Percentiles rank a stretch among this genome's conserved stretches.
These are phyloP conservation scores for Yponomeuta evonymella DNA, from an alignment of 2,888 invertebrate genomes.

Conservation along the genomic window DNA sequence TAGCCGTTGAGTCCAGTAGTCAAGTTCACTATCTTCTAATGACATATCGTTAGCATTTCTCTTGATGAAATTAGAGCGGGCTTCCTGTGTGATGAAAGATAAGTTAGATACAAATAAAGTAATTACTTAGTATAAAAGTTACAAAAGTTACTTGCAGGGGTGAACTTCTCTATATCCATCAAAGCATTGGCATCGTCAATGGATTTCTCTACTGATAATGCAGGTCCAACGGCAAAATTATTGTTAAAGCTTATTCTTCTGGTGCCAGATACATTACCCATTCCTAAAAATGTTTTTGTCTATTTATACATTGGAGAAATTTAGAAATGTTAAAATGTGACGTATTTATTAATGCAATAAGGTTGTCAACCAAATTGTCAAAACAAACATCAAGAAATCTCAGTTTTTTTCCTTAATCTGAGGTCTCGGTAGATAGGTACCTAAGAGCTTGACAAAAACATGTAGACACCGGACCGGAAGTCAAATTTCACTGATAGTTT, in stretches of 20 bases:
- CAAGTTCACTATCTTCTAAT: constrained; percentile 38
- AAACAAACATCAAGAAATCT: too few relatives aligned
- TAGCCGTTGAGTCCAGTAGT: constrained; percentile 60
- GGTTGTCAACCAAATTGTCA: too few relatives aligned
- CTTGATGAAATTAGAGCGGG: neutral
- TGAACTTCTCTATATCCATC: neutral
- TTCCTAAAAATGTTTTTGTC: constrained; percentile 24
- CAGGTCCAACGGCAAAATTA: constrained; percentile 45
- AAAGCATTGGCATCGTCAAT: constrained; percentile 31
- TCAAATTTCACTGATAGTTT: too few relatives aligned
- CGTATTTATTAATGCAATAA: too few relatives aligned
- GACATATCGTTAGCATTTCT: neutral
- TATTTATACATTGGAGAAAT: neutral
- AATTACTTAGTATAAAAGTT: neutral
- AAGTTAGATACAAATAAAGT: neutral
- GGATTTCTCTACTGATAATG: constrained; percentile 36
- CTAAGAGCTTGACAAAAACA: too few relatives aligned
- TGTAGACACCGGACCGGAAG: too few relatives aligned
- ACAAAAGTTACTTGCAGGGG: neutral
- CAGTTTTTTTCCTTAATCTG: too few relatives aligned
- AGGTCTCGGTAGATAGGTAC: too few relatives aligned
- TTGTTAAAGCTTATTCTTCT: constrained; percentile 65
- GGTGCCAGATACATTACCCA: constrained; percentile 53
- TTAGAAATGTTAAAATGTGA: neutral
- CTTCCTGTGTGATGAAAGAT: neutral